Conservation (phyloP, 1,140 invertebrate species). For the Phortica variegata region DNA sequence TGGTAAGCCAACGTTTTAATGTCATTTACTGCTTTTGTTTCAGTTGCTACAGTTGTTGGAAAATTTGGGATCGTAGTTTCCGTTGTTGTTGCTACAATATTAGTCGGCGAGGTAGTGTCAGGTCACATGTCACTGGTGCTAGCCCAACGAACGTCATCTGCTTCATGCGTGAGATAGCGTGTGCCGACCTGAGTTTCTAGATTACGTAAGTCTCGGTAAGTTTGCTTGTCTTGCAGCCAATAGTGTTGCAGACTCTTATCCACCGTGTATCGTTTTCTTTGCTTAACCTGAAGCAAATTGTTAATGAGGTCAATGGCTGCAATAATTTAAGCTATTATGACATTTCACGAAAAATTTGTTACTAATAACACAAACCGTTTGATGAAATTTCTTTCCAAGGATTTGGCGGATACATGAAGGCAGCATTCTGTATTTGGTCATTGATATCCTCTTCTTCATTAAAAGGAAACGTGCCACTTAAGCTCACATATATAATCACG, state of each 20-base stretch:
- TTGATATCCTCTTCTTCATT: slow-evolving; percentile 99
- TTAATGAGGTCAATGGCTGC: slow-evolving; percentile 96
- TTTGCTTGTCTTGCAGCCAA: slow-evolving; percentile 95
- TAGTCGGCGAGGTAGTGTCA: slow-evolving; percentile 12
- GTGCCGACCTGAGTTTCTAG: slow-evolving; percentile 79
- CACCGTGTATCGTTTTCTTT: slow-evolving; percentile 93
- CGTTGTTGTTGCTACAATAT: slow-evolving; percentile 3
- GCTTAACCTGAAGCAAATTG: slow-evolving; percentile 97
- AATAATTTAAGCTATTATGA: slow-evolving; percentile 39
- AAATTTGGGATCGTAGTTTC: background rate
- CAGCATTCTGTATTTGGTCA: slow-evolving; percentile 99
- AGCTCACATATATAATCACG: slow-evolving; percentile 95
- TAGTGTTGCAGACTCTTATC: slow-evolving; percentile 93
- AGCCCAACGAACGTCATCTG: slow-evolving; percentile 91
- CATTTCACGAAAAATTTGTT: background rate
- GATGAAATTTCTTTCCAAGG: slow-evolving; percentile 98
- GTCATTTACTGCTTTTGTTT: background rate
- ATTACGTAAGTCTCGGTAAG: slow-evolving; percentile 90
- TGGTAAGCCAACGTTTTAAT: too few species aligned
- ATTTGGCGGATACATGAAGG: slow-evolving; percentile 98
- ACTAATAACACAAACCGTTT: slow-evolving; percentile 68
- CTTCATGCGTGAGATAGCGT: slow-evolving; percentile 93
- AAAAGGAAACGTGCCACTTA: slow-evolving; percentile 98
- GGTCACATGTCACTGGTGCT: slow-evolving; percentile 57
- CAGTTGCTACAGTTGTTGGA: slow-evolving; percentile 1